phyloP scores from a whole-genome alignment of 2,113 vertebrate genomes.

The Platycercus adscitus region DNA sequence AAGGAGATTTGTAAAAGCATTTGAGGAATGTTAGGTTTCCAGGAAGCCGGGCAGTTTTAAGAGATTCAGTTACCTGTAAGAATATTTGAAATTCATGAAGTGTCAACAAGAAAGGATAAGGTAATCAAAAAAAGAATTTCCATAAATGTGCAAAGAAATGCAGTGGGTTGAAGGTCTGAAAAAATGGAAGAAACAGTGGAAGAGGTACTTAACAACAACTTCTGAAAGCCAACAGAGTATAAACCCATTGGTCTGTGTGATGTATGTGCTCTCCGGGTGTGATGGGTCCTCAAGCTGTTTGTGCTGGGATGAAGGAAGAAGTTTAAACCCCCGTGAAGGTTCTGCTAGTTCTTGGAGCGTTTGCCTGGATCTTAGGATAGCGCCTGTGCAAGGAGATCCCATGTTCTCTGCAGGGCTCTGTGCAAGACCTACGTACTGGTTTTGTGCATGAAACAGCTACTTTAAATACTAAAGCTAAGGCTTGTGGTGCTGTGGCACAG shows the following conservation, averaged over 20 bases:
- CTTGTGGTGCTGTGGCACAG: neutral
- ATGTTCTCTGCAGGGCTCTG: neutral
- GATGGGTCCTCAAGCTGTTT: accelerated
- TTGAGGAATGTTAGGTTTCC: neutral
- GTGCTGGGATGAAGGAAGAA: neutral
- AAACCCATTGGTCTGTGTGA: neutral
- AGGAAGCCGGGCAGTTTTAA: neutral
- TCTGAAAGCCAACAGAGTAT: neutral
- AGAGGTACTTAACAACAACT: neutral
- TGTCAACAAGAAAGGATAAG: neutral
- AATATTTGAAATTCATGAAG: neutral
- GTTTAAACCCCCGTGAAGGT: neutral
- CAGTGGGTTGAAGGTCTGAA: neutral
- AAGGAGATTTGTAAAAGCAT: neutral
- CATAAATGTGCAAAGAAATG: neutral
- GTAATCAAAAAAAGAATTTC: neutral
- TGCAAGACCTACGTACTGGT: accelerated
- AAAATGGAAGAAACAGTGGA: neutral
- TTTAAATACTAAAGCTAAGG: neutral
- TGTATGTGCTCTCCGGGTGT: accelerated
- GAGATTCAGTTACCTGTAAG: neutral
- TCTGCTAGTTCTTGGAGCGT: neutral
- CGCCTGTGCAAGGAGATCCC: neutral
- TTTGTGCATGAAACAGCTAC: neutral
- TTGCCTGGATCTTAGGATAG: neutral